Evolutionary conservation across 1,140 invertebrate species (phyloP), one percentile per base, ranked within the genome.

Genomic region (Hylaeus anthracinus): DNA sequence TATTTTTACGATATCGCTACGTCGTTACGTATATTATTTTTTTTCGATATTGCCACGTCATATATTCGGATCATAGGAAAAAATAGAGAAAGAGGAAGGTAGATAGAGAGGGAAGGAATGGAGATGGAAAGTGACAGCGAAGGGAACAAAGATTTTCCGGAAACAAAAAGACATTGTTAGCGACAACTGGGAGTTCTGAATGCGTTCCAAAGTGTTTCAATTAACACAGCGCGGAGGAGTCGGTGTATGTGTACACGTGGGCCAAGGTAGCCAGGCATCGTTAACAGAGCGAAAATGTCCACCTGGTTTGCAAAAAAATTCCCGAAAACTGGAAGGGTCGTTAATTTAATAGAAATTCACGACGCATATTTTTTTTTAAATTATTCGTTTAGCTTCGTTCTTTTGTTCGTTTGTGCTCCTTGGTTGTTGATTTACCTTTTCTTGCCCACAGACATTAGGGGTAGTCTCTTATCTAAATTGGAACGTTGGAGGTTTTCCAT

Each of bases 201-300:
- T 45, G 64, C 43, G 6, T 66, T 15, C 9, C 64, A 58, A 58
- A 71, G 53, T 71, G 69, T 43, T 71, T 71, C 53, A 71, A 71
- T 71, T 71, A 71, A 43, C 69, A 26, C 69, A 26, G 14, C 37
- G 6, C 8, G 14, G 55, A 55, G 5, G 53, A 15, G 56, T 43
- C 39, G 43, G n/a, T 6, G 14, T 14, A 41, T 5, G 37, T 5
- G 1, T 41, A 10, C 37, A 45, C 41, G 41, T n/a, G 51, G 51
- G 51, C 6, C 51, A 51, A 51, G 51, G 51, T 45, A 41, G 5
- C 14, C 41, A n/a, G 14, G 63, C 63, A 45, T 65, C 64, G 64
- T 66, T 43, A 56, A 9, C 37, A 43, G 15, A 43, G 4, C 4
- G 8, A 10, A 53, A 55, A 70, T 43, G 48, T 41, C 14, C 37